These are phyloP conservation scores for Philopotamus ludificatus DNA, from an alignment of 1,140 invertebrate species.

Conservation along the genomic window DNA sequence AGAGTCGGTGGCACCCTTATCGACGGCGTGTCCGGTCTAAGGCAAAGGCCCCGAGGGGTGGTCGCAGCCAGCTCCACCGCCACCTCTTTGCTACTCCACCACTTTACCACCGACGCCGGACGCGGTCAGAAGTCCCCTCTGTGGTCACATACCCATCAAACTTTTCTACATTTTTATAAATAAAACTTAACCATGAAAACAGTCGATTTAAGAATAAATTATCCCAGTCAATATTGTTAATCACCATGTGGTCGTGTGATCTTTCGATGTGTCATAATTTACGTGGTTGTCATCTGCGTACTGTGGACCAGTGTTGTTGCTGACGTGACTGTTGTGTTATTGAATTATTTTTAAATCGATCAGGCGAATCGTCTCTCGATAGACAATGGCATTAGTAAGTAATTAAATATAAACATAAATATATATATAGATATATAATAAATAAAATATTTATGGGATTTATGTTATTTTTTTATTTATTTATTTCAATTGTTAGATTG, in stretches of 20 bases:
- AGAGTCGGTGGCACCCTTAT: conserved; percentile 25
- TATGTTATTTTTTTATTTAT: no score
- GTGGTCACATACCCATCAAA: neutral
- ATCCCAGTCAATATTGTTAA: neutral
- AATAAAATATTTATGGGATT: no score
- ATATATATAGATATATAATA: no score
- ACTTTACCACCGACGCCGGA: neutral
- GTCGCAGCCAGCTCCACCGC: neutral
- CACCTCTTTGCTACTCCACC: neutral
- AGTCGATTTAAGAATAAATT: neutral
- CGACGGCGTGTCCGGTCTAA: conserved; percentile 16
- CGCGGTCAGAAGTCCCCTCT: neutral
- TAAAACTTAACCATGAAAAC: neutral
- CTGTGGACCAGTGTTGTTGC: neutral
- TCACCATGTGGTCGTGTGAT: neutral
- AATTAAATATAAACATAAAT: neutral
- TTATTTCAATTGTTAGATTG: no score
- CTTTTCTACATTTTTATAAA: neutral
- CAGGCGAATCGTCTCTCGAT: no score
- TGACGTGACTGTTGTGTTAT: neutral
- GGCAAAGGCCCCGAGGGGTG: conserved; percentile 9
- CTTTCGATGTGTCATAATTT: neutral
- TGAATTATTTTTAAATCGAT: neutral
- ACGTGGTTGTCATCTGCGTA: neutral
- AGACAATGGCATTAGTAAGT: no score